Evolutionary conservation across 2,888 invertebrate species (phyloP), one percentile per base, ranked within the genome.

Genomic region (Pteria penguin): DNA sequence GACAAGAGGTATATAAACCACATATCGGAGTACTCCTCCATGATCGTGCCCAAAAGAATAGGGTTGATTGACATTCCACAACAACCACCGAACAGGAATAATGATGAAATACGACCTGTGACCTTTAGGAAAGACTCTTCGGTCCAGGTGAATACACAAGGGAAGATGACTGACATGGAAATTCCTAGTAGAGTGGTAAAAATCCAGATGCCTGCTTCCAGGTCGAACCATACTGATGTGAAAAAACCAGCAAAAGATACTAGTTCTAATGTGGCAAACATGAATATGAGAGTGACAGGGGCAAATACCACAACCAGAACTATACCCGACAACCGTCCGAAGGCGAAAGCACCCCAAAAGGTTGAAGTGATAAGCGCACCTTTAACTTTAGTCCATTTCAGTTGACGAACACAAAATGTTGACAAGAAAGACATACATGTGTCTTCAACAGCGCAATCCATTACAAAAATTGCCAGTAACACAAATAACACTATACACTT

Each of bases 131-230:
- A 78, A 31, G 78, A 73, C 72, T 83, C 82, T 54, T 85, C 83
- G 0, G 85, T 82, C 84, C 83, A 85, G 0, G 82, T 81, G 54
- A 84, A 81, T 14, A 83, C 72, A 60, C 80, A 79, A 0, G 85
- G 83, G 54, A 83, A 84, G 26, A 84, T 71, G 2, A 83, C 74
- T 0, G 84, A 84, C 75, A 84, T 82, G 2, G 82, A 78, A 61
- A 82, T 78, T 4, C 85, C 85, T 4, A 76, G 75, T 4, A 77
- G 60, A 4, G 76, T 74, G 14, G 82, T 73, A 57, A 75, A 80
- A 4, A 81, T 55, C 85, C 85, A 85, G 2, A 83, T 75, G 4
- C 80, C 62, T 4, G 68, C 61, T 4, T 66, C 58, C 14, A 70
- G 36, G 18, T 45, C 62, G 26, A 70, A 79, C 1, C 63, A 14